These are phyloP conservation scores for Xerus inauris DNA, from an alignment of 2,113 vertebrate genomes.

Conservation along the genomic window DNA sequence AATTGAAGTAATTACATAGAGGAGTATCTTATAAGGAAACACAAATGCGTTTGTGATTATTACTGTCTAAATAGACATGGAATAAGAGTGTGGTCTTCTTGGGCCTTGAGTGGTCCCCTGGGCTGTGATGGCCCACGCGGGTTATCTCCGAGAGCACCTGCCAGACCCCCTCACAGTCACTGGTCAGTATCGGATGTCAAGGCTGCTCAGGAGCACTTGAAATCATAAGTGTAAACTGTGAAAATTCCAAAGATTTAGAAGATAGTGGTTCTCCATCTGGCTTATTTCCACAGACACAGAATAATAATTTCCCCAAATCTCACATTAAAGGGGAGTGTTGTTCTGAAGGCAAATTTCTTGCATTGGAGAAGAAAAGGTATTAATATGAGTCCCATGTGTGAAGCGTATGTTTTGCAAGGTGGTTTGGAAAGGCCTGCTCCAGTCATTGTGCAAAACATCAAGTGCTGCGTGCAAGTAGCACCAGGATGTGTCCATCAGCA, in stretches of 20 bases:
- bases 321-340: not conserved
- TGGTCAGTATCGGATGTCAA: not conserved
- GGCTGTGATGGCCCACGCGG: too few relatives aligned
- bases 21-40: not conserved
- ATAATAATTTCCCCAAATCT: not conserved
- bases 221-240: not conserved
- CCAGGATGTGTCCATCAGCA: rapidly evolving
- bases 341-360: not conserved
- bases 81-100: too few relatives aligned
- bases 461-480: too few relatives aligned
- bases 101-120: too few relatives aligned
- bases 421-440: not conserved
- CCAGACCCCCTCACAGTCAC: too few relatives aligned
- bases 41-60: not conserved
- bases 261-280: not conserved
- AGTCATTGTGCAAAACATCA: too few relatives aligned
- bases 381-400: too few relatives aligned
- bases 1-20: not conserved
- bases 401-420: not conserved
- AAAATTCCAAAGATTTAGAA: not conserved
- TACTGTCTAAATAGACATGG: too few relatives aligned
- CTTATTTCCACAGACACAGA: not conserved
- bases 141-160: too few relatives aligned
- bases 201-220: not conserved
- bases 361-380: not conserved